Conservation (phyloP, 2,888 invertebrate genomes). For the Graphium colonna region DNA sequence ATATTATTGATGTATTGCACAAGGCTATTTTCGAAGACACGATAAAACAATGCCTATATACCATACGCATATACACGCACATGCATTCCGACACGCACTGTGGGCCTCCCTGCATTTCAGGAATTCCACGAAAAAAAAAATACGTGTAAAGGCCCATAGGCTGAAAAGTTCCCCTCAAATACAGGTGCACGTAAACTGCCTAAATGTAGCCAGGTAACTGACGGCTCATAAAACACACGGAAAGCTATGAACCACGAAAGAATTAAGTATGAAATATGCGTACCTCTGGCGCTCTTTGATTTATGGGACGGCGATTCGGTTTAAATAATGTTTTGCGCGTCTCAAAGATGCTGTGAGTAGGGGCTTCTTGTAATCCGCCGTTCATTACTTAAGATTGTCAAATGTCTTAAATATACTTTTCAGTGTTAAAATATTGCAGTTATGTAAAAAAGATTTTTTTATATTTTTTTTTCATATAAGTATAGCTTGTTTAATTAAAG, state of each 20-base stretch:
- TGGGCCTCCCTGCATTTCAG: background rate
- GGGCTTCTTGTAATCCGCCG: constrained; percentile 20
- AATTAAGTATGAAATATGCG: constrained; percentile 80
- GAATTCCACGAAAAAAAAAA: background rate
- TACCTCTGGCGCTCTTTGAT: constrained; percentile 68
- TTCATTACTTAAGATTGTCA: background rate
- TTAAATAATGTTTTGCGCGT: constrained; percentile 44
- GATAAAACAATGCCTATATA: background rate
- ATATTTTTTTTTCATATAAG: background rate
- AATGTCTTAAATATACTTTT: background rate
- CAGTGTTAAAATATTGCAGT: too few species aligned
- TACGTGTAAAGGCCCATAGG: constrained; percentile 30
- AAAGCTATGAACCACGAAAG: constrained; percentile 60
- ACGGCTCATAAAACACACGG: constrained; percentile 58
- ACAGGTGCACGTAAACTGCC: constrained; percentile 50
- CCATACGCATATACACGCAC: background rate
- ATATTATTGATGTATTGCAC: too few species aligned
- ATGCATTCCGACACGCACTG: background rate
- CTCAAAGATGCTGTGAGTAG: constrained; percentile 29
- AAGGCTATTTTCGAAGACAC: background rate
- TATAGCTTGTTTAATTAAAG: too few species aligned
- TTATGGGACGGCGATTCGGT: constrained; percentile 63
- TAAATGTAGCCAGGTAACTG: constrained; percentile 43
- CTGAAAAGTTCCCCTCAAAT: constrained; percentile 25
- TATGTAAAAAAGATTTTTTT: background rate